Evolutionary conservation across 2,113 vertebrate species (phyloP).

Genomic region (Bufo bufo): DNA sequence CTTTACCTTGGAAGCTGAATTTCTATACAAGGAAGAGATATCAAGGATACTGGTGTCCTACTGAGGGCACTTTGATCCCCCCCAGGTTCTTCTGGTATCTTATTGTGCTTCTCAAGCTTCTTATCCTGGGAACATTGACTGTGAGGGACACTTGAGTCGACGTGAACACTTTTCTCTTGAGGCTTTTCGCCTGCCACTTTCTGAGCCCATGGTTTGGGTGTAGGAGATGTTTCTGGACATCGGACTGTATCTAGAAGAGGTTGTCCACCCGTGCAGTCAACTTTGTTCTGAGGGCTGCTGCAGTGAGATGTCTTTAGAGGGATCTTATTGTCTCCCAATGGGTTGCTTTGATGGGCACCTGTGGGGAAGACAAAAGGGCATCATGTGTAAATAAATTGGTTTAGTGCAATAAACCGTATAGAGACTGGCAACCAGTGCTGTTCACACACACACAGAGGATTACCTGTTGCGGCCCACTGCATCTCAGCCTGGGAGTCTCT

Average conservation of each 20-base stretch:
- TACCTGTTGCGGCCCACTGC: conserved; percentile 68
- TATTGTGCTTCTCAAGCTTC: background rate
- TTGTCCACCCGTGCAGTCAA: conserved; percentile 53
- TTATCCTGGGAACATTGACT: conserved; percentile 44
- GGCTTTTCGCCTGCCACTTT: conserved; percentile 57
- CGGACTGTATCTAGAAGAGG: conserved; percentile 52
- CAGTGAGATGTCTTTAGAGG: conserved; percentile 57
- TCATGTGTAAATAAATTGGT: background rate
- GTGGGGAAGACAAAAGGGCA: conserved; percentile 43
- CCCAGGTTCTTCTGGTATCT: conserved; percentile 7
- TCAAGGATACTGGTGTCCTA: background rate
- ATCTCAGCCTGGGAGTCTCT: conserved; percentile 71
- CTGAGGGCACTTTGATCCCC: background rate
- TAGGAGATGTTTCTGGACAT: conserved; percentile 49
- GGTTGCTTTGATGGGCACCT: conserved; percentile 61
- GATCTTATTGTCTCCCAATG: conserved; percentile 56
- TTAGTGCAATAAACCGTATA: background rate
- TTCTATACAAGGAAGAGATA: conserved; percentile 48
- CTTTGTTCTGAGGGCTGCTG: conserved; percentile 39
- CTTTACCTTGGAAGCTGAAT: conserved; percentile 67
- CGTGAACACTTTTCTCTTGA: background rate
- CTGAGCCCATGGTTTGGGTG: conserved; percentile 30
- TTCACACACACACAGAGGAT: background rate
- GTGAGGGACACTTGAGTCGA: conserved; percentile 22
- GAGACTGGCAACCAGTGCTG: background rate